These are phyloP conservation scores for Latrodectus hesperus DNA, from an alignment of 2,888 invertebrate genomes.

Conservation along the genomic window DNA sequence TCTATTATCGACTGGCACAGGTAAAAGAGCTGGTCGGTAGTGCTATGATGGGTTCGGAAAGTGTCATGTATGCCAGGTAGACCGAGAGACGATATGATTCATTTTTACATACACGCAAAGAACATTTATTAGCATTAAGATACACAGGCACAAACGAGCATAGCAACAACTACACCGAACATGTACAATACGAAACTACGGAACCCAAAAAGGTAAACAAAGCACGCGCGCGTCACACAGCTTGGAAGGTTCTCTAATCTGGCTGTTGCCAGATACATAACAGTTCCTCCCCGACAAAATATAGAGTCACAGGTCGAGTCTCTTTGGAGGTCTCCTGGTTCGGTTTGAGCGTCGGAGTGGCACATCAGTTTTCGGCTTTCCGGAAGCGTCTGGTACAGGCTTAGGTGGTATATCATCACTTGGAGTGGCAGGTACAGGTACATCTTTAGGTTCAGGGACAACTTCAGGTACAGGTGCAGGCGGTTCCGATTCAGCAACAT, in stretches of 20 bases:
- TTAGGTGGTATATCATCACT: too few relatives aligned
- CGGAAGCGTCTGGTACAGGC: too few relatives aligned
- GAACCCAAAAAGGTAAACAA: background rate
- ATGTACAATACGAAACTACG: too few relatives aligned
- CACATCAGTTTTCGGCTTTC: too few relatives aligned
- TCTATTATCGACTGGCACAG: too few relatives aligned
- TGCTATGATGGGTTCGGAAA: too few relatives aligned
- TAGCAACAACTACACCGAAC: too few relatives aligned
- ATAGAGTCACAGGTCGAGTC: conserved; percentile 46
- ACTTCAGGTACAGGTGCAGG: conserved; percentile 51
- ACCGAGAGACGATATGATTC: conserved; percentile 13
- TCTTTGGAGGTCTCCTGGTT: conserved; percentile 31
- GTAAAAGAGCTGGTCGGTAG: too few relatives aligned
- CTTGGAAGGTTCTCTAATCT: conserved; percentile 43
- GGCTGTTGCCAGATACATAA: conserved; percentile 57
- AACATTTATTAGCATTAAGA: conserved; percentile 45
- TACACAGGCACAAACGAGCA: too few relatives aligned
- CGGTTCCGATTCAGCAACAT: conserved; percentile 49
- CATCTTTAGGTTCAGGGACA: too few relatives aligned
- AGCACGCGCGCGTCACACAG: conserved; percentile 37
- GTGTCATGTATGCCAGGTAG: conserved; percentile 41
- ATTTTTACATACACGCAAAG: conserved; percentile 29
- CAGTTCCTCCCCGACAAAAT: conserved; percentile 46
- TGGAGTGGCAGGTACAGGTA: too few relatives aligned
- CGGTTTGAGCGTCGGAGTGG: conserved; percentile 16